A percentile compares a stretch with the other conserved stretches of the same genome.
phyloP scores from a whole-genome alignment of 2,888 invertebrate genomes.

The Euclidia mi region DNA sequence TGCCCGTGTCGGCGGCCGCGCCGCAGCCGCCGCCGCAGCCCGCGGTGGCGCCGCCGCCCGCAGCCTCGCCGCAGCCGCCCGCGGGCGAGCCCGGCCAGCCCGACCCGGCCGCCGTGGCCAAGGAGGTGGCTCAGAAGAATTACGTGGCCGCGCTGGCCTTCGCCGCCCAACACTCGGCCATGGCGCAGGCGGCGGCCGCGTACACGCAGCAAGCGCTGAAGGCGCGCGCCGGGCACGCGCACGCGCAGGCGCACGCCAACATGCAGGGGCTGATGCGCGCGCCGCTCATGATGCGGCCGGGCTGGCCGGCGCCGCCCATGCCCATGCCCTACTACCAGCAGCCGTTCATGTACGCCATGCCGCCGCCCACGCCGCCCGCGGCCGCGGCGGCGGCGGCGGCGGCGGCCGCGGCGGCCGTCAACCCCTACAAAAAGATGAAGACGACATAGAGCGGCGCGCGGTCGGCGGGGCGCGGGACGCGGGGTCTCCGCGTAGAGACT shows the following conservation, averaged over 20 bases:
- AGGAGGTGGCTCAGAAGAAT: conserved; percentile 95
- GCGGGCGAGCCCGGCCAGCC: conserved; percentile 57
- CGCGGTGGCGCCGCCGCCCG: conserved; percentile 63
- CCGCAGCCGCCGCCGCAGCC: conserved; percentile 64
- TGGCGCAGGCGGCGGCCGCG: conserved; percentile 83
- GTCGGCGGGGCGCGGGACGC: conserved; percentile 85
- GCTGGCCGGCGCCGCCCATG: conserved; percentile 86
- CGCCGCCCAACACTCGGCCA: conserved; percentile 85
- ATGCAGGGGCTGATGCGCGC: conserved; percentile 83
- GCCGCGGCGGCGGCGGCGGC: conserved; percentile 81
- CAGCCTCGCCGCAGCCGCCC: conserved; percentile 79
- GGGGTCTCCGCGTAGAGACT: conserved; percentile 89
- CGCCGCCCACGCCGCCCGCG: conserved; percentile 82
- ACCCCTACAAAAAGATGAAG: conserved; percentile 97
- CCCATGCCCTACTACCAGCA: conserved; percentile 87
- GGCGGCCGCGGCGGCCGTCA: conserved; percentile 89
- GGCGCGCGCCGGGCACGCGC: conserved; percentile 93
- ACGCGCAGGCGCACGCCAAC: conserved; percentile 82
- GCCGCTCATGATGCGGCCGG: conserved; percentile 82
- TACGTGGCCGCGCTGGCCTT: conserved; percentile 92
- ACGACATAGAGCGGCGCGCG: conserved; percentile 91
- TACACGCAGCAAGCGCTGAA: conserved; percentile 92
- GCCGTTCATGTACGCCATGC: conserved; percentile 88
- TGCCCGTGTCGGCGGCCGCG: conserved; percentile 78
- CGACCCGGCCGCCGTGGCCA: conserved; percentile 90